These are phyloP conservation scores for Atrina japonica DNA, from an alignment of 2,888 invertebrate genomes.

Conservation along the genomic window DNA sequence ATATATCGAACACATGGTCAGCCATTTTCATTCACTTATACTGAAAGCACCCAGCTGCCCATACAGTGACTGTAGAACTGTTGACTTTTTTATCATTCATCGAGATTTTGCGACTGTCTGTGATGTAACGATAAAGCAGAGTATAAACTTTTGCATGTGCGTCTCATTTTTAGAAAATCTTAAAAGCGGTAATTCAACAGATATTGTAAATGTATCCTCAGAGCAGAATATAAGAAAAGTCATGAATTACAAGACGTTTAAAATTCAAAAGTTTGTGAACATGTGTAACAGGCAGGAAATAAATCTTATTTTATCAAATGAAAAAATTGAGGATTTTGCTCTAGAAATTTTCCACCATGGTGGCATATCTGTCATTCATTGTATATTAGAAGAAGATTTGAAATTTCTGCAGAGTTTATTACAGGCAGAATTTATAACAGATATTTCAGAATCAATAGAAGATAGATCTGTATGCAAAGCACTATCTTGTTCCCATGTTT, in stretches of 20 bases:
- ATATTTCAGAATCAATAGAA: constrained; percentile 16
- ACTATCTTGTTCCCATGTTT: constrained; percentile 8
- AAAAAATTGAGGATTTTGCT: constrained; percentile 55
- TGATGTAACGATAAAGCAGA: not conserved
- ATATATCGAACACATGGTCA: constrained; percentile 32
- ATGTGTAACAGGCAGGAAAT: constrained; percentile 36
- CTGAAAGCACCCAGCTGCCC: constrained; percentile 53
- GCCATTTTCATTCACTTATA: constrained; percentile 50
- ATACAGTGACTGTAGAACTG: constrained; percentile 45
- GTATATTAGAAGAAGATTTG: constrained; percentile 55
- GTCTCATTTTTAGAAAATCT: constrained; percentile 18
- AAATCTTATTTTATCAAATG: constrained; percentile 52
- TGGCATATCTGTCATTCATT: constrained; percentile 55
- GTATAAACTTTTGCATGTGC: constrained; percentile 25
- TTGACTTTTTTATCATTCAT: constrained; percentile 43
- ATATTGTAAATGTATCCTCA: constrained; percentile 18
- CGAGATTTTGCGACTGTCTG: constrained; percentile 42
- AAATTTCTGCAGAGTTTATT: constrained; percentile 37
- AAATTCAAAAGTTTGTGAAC: constrained; percentile 41
- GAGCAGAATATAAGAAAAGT: constrained; percentile 2
- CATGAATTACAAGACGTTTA: constrained; percentile 31
- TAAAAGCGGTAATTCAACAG: constrained; percentile 9
- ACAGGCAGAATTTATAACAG: constrained; percentile 1
- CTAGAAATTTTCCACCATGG: constrained; percentile 49
- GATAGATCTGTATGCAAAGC: constrained; percentile 9